Evolutionary conservation across 2,888 invertebrate genomes (phyloP).

Genomic region (Ceramica pisi): DNA sequence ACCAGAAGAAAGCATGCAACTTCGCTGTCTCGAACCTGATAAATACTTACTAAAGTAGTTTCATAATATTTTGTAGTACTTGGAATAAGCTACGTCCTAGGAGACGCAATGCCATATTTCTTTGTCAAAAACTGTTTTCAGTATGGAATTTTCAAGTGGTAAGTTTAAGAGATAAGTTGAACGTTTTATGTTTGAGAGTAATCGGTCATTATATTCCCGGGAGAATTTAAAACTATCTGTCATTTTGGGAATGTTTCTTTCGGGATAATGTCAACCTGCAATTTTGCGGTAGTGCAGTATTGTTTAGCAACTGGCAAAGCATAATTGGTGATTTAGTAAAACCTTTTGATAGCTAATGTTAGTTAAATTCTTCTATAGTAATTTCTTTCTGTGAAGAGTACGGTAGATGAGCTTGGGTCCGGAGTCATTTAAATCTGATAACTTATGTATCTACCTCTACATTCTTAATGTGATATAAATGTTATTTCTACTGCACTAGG

Average conservation of each 20-base stretch:
- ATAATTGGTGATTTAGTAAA: neutral
- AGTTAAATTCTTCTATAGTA: neutral
- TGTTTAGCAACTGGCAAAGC: neutral
- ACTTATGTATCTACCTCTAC: no score
- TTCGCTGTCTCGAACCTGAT: conserved; percentile 57
- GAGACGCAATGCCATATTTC: conserved; percentile 56
- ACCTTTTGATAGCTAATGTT: neutral
- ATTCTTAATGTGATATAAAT: no score
- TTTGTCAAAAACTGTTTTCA: conserved; percentile 58
- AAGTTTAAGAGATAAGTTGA: conserved; percentile 40
- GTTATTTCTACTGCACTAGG: no score
- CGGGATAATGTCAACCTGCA: neutral
- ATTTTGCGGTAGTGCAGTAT: conserved; percentile 12
- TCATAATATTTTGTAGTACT: conserved; percentile 53
- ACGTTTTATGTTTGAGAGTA: conserved; percentile 10
- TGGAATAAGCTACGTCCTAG: conserved; percentile 55
- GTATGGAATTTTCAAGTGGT: conserved; percentile 54
- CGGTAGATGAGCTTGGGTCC: no score
- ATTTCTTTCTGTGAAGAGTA: no score
- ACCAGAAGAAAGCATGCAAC: conserved; percentile 65
- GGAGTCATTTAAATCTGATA: no score
- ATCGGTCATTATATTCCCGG: conserved; percentile 26
- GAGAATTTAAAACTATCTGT: conserved; percentile 17
- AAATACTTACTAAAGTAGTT: conserved; percentile 56
- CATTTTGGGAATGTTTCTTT: neutral